A percentile compares a stretch with the other conserved stretches of the same genome.
These are phyloP conservation scores for Episyrphus balteatus DNA, from an alignment of 1,140 invertebrate species.

Conservation along the genomic window DNA sequence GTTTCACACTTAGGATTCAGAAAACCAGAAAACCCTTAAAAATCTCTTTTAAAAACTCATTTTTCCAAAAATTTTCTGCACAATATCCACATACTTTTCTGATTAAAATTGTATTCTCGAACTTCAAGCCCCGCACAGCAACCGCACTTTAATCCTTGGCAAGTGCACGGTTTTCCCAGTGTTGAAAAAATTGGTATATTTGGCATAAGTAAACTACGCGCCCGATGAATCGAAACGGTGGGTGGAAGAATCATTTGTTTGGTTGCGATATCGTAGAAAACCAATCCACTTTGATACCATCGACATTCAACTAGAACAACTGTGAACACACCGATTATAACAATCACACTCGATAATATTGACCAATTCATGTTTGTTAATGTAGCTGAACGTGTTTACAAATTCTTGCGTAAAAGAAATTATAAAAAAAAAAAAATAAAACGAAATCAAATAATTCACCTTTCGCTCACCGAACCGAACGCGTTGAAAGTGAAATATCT, in stretches of 20 bases:
- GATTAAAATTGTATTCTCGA: conserved; percentile 27
- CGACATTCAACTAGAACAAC: conserved; percentile 4
- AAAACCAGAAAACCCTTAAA: too few species aligned
- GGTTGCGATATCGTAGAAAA: conserved; percentile 24
- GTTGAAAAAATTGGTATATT: conserved; percentile 32
- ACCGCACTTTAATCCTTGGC: conserved; percentile 16
- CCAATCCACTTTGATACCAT: conserved; percentile 28
- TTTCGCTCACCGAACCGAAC: conserved; percentile 15
- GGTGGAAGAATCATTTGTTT: conserved; percentile 22
- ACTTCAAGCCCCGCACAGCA: conserved; percentile 31
- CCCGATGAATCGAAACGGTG: conserved; percentile 28
- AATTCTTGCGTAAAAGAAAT: background rate
- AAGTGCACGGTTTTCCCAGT: conserved; percentile 29
- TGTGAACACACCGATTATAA: background rate
- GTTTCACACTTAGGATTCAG: too few species aligned
- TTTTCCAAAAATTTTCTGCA: too few species aligned
- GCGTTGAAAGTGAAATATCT: conserved; percentile 28
- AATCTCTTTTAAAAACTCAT: too few species aligned
- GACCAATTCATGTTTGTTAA: conserved; percentile 3
- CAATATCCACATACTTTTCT: conserved; percentile 18
- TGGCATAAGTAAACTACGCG: conserved; percentile 23
- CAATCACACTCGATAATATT: background rate
- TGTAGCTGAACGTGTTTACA: background rate
- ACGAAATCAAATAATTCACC: background rate
- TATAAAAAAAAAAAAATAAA: conserved; percentile 11